A percentile compares a stretch with the other conserved stretches of the same genome.
Conservation (phyloP, 2,113 vertebrate genomes). For the Onychorhynchus coronatus region DNA sequence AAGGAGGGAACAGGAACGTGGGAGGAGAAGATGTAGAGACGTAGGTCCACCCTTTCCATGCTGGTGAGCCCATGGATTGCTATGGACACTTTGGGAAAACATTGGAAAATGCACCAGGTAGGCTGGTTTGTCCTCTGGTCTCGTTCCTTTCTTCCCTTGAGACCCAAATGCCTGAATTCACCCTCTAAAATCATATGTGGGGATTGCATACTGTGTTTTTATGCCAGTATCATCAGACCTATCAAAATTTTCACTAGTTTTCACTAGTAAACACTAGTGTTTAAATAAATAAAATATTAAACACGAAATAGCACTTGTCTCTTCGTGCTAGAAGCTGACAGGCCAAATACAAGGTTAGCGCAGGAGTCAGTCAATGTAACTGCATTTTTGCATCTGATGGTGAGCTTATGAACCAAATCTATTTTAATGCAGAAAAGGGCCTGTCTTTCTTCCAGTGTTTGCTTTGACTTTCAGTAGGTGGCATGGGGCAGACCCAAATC, state of each 20-base stretch:
- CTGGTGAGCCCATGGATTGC: neutral
- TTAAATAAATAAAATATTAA: neutral
- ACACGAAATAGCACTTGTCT: rapidly evolving
- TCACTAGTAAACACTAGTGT: neutral
- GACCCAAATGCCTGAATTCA: neutral
- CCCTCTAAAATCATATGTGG: neutral
- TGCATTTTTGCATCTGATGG: neutral
- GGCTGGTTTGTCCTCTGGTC: neutral
- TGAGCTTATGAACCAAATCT: neutral
- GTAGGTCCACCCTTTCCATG: neutral
- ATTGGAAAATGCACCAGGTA: neutral
- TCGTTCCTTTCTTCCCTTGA: neutral
- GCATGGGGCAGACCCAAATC: neutral
- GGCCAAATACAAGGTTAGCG: neutral
- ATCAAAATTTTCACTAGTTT: neutral
- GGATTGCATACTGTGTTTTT: neutral
- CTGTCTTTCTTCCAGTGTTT: neutral
- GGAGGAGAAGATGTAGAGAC: neutral
- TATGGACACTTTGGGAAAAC: neutral
- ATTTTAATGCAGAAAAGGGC: neutral
- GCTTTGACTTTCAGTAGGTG: neutral
- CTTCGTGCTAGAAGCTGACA: neutral
- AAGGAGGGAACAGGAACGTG: neutral
- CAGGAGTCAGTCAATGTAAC: neutral
- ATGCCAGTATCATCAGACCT: neutral